Evolutionary conservation across 2,888 invertebrate genomes (phyloP).

Genomic region (Caenorhabditis sinica): DNA sequence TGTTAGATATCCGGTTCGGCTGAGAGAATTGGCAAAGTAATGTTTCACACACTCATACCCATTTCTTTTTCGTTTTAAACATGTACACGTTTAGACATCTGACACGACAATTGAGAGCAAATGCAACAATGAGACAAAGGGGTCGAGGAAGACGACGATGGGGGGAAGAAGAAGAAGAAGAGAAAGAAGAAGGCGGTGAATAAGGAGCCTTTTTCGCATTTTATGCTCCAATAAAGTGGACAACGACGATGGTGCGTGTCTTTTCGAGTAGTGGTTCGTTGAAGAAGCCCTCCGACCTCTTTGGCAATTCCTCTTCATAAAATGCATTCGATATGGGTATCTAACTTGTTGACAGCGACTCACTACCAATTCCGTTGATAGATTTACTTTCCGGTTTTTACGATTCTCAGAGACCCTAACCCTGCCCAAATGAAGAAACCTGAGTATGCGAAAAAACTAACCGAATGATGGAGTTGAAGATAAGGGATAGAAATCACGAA

Average conservation of each 20-base stretch:
- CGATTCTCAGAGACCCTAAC: not conserved
- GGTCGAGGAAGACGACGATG: slow-evolving; percentile 38
- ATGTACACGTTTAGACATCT: slow-evolving; percentile 63
- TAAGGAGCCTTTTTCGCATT: slow-evolving; percentile 65
- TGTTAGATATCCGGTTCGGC: slow-evolving; percentile 46
- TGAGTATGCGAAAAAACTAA: slow-evolving; percentile 41
- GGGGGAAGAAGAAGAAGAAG: slow-evolving; percentile 25
- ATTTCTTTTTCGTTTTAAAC: slow-evolving; percentile 27
- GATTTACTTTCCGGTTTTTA: slow-evolving; percentile 25
- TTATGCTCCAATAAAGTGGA: slow-evolving; percentile 65
- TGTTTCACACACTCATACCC: slow-evolving; percentile 59
- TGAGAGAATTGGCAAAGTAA: slow-evolving; percentile 50
- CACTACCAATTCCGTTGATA: slow-evolving; percentile 7
- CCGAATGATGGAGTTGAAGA: slow-evolving; percentile 65
- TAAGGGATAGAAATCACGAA: slow-evolving; percentile 59
- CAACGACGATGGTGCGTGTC: slow-evolving; percentile 50
- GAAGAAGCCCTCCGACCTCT: slow-evolving; percentile 42
- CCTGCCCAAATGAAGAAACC: not conserved
- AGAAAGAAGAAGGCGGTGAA: slow-evolving; percentile 49
- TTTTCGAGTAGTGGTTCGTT: slow-evolving; percentile 50
- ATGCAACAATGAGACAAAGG: slow-evolving; percentile 62
- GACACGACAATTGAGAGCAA: slow-evolving; percentile 64
- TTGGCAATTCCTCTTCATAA: slow-evolving; percentile 39
- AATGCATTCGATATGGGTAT: slow-evolving; percentile 58
- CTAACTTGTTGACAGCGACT: slow-evolving; percentile 57